These are phyloP conservation scores for Oostethus manadensis DNA, from an alignment of 2,113 vertebrate genomes.

Conservation along the genomic window DNA sequence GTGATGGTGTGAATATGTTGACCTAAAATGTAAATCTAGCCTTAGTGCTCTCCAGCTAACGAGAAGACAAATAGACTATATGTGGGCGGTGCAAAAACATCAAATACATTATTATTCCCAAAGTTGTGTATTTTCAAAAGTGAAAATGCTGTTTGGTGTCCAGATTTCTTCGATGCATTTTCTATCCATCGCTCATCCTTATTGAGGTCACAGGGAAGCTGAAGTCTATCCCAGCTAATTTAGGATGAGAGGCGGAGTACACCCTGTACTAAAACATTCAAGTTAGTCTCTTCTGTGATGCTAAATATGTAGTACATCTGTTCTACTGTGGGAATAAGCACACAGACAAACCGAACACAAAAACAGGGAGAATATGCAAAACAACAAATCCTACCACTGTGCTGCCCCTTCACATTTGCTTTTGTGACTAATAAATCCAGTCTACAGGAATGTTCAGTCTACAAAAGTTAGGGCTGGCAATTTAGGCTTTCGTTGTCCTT, in stretches of 20 bases:
- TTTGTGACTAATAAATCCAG: no score
- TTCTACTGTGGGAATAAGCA: no score
- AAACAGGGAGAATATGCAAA: no score
- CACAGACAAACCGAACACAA: no score
- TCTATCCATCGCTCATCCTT: not conserved
- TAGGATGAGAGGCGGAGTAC: not conserved
- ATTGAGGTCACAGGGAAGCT: not conserved
- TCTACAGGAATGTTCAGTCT: no score
- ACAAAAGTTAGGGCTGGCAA: no score
- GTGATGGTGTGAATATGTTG: slow-evolving; percentile 31
- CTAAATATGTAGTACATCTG: no score
- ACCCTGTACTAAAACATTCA: slow-evolving; percentile 1
- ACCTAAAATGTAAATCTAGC: slow-evolving; percentile 14
- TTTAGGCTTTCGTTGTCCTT: no score
- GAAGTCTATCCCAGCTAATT: not conserved
- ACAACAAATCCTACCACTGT: no score
- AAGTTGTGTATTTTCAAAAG: not conserved
- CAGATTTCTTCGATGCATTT: not conserved
- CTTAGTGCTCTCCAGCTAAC: slow-evolving; percentile 44
- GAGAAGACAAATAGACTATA: slow-evolving; percentile 18
- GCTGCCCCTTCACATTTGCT: no score
- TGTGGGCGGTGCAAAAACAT: slow-evolving; percentile 5
- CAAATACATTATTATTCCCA: not conserved
- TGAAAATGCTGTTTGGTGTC: not conserved
- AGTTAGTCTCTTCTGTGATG: no score